These are phyloP conservation scores for Bacillus rossius DNA, from an alignment of 1,140 invertebrate genomes.

Conservation along the genomic window DNA sequence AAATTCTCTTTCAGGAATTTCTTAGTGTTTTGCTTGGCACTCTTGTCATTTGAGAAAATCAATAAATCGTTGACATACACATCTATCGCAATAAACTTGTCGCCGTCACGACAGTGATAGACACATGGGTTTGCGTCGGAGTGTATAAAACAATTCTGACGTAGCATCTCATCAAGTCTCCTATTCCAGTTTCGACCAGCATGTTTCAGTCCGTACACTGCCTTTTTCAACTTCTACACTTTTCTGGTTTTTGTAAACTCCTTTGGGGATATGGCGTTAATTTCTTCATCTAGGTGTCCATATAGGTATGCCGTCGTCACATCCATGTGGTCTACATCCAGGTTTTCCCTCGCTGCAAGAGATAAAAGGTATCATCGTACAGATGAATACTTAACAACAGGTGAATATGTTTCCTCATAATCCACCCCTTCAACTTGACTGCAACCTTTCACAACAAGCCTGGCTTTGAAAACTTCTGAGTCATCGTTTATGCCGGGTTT, in stretches of 20 bases:
- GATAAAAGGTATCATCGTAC: conserved; percentile 1
- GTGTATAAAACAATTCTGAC: neutral
- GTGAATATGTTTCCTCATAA: neutral
- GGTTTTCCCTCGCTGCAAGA: conserved; percentile 3
- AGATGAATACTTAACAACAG: neutral
- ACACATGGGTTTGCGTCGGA: no score
- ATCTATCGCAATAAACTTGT: no score
- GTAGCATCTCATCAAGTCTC: neutral
- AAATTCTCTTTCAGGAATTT: no score
- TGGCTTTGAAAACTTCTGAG: neutral
- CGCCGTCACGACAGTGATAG: no score
- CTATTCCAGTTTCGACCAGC: neutral
- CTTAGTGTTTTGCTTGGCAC: no score
- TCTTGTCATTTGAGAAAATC: no score
- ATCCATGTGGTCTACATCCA: conserved; percentile 19
- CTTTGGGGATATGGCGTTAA: conserved; percentile 25
- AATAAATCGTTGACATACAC: no score
- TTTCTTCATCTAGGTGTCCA: conserved; percentile 26
- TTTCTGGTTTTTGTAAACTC: conserved; percentile 11
- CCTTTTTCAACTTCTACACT: neutral
- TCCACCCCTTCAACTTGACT: neutral
- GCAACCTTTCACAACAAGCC: neutral
- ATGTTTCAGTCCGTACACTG: neutral
- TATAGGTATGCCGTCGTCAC: conserved; percentile 26
- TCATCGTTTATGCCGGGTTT: neutral